These are phyloP conservation scores for Diadophis punctatus DNA, from an alignment of 2,113 vertebrate species.

Conservation along the genomic window DNA sequence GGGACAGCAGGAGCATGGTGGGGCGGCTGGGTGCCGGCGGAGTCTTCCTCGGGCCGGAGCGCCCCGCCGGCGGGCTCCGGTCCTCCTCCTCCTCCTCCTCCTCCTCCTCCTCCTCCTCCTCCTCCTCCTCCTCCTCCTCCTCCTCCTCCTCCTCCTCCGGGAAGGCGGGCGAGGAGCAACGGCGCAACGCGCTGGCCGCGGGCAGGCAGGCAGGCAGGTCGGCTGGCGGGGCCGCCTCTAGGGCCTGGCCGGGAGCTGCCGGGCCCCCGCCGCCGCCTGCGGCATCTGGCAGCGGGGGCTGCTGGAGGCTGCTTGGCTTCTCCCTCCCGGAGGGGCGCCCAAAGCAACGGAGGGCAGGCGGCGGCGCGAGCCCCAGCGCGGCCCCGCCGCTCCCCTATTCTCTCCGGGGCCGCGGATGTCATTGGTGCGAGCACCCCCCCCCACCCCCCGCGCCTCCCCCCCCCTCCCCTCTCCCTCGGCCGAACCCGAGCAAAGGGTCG, in stretches of 20 bases:
- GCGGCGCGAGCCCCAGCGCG: neutral
- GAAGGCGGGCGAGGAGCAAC: neutral
- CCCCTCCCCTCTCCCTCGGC: neutral
- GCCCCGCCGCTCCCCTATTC: neutral
- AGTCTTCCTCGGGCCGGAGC: conserved; percentile 44
- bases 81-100: conserved; percentile 40
- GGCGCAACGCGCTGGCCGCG: neutral
- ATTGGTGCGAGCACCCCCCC: neutral
- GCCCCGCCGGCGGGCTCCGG: conserved; percentile 18
- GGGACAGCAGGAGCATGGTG: conserved; percentile 92
- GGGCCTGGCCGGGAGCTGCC: neutral
- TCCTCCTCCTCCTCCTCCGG: conserved; percentile 53
- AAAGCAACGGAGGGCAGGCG: neutral
- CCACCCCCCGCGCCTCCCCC: accelerated
- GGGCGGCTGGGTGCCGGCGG: conserved; percentile 42
- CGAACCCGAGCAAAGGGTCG: neutral
- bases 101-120: conserved; percentile 53
- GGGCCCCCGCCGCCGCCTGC: neutral
- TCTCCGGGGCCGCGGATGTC: neutral
- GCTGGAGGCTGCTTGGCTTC: neutral
- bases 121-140: conserved; percentile 31
- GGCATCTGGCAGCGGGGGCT: neutral
- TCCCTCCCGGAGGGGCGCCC: neutral
- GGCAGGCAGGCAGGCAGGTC: neutral
- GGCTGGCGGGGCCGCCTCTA: neutral